Evolutionary conservation across 2,888 invertebrate species (phyloP), one percentile per base, ranked within the genome.

Genomic region (Cinara cedri): DNA sequence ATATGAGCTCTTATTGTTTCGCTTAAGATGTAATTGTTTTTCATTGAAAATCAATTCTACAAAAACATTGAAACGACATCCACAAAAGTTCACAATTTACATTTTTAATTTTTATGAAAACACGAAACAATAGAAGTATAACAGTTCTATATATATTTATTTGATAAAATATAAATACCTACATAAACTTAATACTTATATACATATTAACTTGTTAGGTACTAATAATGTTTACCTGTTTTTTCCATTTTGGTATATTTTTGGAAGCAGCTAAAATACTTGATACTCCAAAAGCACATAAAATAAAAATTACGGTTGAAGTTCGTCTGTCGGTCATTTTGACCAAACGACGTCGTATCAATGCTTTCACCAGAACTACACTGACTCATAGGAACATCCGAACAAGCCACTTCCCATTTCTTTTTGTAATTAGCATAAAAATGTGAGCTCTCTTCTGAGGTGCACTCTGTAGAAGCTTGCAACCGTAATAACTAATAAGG

Each of bases 241-340:
- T 92, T 86, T 92, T 93, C 93, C 93, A 93, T 86, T 92, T 92
- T 1, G 92, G 92, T 82, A 92, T 87, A 85, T 90, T 91, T 86
- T 87, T 87, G 70, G 83, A 82, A 26, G 83, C 82, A 10, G 82
- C 74, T 51, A 65, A 68, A 44, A 57, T 71, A 14, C 21, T 72
- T 34, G 76, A 49, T 8, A 81, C 81, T 57, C 70, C 72, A 42
- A 81, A 82, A 49, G 83, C 34, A 13, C 82, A 81, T 19, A 80
- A 44, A 26, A 81, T 49, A 55, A 82, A 55, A 54, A 81, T 34
- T 66, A 81, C 81, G 65, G 9, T 57, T 60, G 72, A 68, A 66
- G 49, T 26, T 42, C 63, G 46, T 66, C 72, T 72, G 46, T 55
- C 19, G 68, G 68, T 70, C 78, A 78, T 78, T 60, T 60, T 78